Evolutionary conservation across 1,140 invertebrate genomes (phyloP).

Genomic region (Campoletis sonorensis): DNA sequence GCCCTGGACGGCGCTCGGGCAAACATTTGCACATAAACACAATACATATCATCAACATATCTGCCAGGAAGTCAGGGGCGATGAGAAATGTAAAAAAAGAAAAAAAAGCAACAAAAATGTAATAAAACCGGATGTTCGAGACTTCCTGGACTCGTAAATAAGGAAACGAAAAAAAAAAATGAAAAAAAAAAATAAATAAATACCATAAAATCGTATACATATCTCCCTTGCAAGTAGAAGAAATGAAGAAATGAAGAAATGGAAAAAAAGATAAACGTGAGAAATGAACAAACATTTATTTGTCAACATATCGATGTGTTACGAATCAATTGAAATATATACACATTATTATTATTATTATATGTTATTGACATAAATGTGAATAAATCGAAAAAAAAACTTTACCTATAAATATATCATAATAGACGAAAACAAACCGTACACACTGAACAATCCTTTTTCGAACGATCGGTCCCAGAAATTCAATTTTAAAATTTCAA

Average conservation of each 20-base stretch:
- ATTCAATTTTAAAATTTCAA: neutral
- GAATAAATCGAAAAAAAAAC: neutral
- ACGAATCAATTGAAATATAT: no score
- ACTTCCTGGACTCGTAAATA: slow-evolving; percentile 33
- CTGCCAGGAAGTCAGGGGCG: neutral
- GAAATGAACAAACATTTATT: slow-evolving; percentile 15
- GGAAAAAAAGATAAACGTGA: neutral
- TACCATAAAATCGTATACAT: slow-evolving; percentile 55
- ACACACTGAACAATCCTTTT: no score
- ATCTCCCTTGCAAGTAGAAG: slow-evolving; percentile 49
- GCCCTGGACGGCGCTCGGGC: neutral
- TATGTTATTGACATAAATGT: neutral
- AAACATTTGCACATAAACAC: neutral
- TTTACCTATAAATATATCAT: neutral
- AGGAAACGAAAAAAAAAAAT: slow-evolving; percentile 2
- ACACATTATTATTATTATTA: no score
- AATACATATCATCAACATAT: slow-evolving; percentile 50
- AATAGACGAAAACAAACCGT: neutral
- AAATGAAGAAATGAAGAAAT: slow-evolving; percentile 51
- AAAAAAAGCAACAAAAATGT: neutral
- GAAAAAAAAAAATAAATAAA: slow-evolving; percentile 37
- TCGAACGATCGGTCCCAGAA: neutral
- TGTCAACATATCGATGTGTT: neutral
- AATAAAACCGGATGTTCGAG: slow-evolving; percentile 43
- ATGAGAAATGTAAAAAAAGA: neutral